phyloP scores from a whole-genome alignment of 2,113 vertebrate genomes.

The Stigmatopora nigra region DNA sequence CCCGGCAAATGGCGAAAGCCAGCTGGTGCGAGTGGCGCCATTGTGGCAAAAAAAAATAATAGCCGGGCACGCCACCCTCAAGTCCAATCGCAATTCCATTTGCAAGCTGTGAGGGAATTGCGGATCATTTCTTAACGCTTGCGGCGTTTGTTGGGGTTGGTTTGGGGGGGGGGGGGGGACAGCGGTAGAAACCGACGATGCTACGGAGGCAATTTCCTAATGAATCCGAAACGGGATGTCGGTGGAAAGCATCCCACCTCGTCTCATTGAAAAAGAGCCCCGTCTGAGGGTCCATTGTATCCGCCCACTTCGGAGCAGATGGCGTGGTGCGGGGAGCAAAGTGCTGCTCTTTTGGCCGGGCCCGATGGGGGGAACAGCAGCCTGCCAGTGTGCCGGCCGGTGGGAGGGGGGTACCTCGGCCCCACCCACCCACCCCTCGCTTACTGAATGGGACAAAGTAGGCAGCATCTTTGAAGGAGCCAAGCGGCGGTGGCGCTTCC shows the following conservation, averaged over 20 bases:
- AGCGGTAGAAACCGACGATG: constrained; percentile 12
- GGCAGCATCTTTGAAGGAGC: constrained; percentile 64
- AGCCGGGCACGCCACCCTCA: constrained; percentile 61
- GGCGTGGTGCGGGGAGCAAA: constrained; percentile 69
- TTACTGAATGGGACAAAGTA: constrained; percentile 62
- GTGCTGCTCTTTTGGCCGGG: constrained; percentile 71
- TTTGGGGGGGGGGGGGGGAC: too few relatives aligned
- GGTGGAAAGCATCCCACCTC: constrained; percentile 44
- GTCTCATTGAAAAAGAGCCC: constrained; percentile 39
- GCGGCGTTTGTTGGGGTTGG: too few relatives aligned
- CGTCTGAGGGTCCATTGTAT: constrained; percentile 65
- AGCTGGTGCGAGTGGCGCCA: constrained; percentile 65
- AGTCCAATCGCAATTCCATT: constrained; percentile 73
- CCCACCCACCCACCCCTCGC: constrained; percentile 48
- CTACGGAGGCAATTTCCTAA: constrained; percentile 20
- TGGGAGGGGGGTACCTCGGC: constrained; percentile 9
- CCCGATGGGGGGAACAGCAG: constrained; percentile 59
- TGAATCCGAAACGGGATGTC: background rate
- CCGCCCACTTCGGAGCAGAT: constrained; percentile 65
- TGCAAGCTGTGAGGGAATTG: constrained; percentile 70
- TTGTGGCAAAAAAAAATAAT: constrained; percentile 73
- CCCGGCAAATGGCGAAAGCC: constrained; percentile 54
- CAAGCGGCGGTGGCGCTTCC: constrained; percentile 52
- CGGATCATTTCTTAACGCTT: constrained; percentile 59
- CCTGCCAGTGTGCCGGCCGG: constrained; percentile 63